Evolutionary conservation across 2,888 invertebrate species (phyloP).

Genomic region (Arrhopalites spinosus): DNA sequence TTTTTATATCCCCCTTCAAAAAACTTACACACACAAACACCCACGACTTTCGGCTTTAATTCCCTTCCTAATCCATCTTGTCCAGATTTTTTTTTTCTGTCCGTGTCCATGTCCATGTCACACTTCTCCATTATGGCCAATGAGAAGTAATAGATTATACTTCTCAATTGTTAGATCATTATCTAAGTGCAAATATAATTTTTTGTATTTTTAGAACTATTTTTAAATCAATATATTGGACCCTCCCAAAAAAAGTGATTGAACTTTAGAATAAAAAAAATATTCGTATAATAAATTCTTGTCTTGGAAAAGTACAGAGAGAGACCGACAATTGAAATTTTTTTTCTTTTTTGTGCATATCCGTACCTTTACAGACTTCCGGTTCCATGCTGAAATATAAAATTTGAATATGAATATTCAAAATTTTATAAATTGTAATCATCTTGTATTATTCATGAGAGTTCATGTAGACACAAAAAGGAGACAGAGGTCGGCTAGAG

Average conservation of each 20-base stretch:
- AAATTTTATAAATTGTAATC: neutral
- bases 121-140: neutral
- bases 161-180: no score
- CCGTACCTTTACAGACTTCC: neutral
- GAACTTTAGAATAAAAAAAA: no score
- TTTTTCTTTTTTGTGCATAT: neutral
- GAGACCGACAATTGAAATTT: neutral
- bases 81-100: neutral
- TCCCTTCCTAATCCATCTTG: neutral
- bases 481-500: no score
- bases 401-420: neutral
- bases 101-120: no score
- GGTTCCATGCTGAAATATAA: neutral
- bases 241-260: no score
- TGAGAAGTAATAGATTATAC: neutral
- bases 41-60: neutral
- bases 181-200: no score
- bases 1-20: neutral
- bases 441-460: no score
- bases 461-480: no score
- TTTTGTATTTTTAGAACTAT: no score
- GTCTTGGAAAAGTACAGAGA: neutral
- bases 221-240: no score
- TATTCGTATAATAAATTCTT: no score
- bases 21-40: neutral